Percentiles rank a stretch among this genome's conserved stretches.
Conservation (phyloP, 2,113 vertebrate genomes). For the Pelecanus crispus region DNA sequence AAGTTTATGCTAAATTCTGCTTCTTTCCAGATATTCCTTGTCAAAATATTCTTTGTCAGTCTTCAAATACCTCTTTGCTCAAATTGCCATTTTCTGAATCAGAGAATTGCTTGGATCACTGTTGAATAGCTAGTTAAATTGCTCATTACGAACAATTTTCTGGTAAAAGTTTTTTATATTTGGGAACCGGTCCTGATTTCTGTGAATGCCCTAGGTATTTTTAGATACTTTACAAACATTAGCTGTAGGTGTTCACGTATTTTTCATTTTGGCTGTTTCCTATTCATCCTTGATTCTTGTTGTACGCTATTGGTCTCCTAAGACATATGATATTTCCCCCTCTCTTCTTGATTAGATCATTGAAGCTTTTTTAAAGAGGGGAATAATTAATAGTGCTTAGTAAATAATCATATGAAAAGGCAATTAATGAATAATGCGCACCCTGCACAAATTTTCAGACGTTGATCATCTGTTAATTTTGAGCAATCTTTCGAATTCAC, state of each 20-base stretch:
- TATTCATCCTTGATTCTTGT: neutral
- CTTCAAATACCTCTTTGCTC: neutral
- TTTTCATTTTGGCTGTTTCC: neutral
- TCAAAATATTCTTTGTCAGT: neutral
- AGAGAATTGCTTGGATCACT: neutral
- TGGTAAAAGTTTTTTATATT: neutral
- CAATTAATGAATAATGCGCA: constrained; percentile 40
- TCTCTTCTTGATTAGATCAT: constrained; percentile 18
- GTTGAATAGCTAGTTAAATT: constrained; percentile 22
- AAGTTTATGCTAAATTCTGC: neutral
- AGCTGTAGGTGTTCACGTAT: neutral
- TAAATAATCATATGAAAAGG: constrained; percentile 34
- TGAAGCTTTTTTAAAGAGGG: neutral
- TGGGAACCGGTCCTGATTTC: neutral
- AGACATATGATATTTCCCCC: neutral
- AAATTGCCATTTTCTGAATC: neutral
- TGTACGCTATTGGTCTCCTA: neutral
- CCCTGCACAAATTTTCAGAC: constrained; percentile 1
- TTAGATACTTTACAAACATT: neutral
- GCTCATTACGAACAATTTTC: constrained; percentile 3
- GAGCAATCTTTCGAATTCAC: neutral
- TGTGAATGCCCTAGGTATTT: constrained; percentile 6
- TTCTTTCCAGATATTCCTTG: neutral
- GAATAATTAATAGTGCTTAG: constrained; percentile 4
- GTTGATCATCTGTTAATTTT: constrained; percentile 1